Evolutionary conservation across 2,888 invertebrate species (phyloP).

Genomic region (Acronicta leporina): DNA sequence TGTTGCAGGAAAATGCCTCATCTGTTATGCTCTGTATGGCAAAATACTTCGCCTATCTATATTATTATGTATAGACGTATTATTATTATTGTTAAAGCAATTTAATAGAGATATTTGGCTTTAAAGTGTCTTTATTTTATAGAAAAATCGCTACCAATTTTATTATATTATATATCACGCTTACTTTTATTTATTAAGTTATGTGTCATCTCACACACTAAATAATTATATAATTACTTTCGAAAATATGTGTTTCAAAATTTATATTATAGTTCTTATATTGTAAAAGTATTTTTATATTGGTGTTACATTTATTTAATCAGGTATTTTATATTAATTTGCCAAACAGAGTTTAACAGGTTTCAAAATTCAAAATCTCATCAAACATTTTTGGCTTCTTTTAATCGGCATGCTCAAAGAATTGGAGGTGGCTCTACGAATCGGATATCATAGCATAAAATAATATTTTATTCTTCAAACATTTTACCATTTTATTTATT

Average conservation of each 20-base stretch:
- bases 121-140: constrained; percentile 10
- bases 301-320: constrained; percentile 9
- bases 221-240: background rate
- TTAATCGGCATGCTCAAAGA: constrained; percentile 83
- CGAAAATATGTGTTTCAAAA: background rate
- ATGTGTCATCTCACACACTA: background rate
- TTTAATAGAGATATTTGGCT: constrained; percentile 16
- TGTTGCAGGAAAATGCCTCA: constrained; percentile 70
- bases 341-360: constrained; percentile 82
- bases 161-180: constrained; percentile 14
- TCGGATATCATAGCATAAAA: constrained; percentile 42
- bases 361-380: constrained; percentile 84
- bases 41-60: constrained; percentile 62
- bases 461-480: constrained; percentile 31
- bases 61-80: constrained; percentile 36
- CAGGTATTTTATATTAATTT: constrained; percentile 56
- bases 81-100: constrained; percentile 31
- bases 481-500: constrained; percentile 25
- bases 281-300: no score
- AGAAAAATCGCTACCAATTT: background rate
- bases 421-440: constrained; percentile 80
- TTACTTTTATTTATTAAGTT: constrained; percentile 7
- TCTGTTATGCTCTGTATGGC: constrained; percentile 84
- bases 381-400: constrained; percentile 75
- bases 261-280: background rate